Evolutionary conservation across 2,888 invertebrate genomes (phyloP), one percentile per base, ranked within the genome.

Genomic region (Drosophila kanekoi): DNA sequence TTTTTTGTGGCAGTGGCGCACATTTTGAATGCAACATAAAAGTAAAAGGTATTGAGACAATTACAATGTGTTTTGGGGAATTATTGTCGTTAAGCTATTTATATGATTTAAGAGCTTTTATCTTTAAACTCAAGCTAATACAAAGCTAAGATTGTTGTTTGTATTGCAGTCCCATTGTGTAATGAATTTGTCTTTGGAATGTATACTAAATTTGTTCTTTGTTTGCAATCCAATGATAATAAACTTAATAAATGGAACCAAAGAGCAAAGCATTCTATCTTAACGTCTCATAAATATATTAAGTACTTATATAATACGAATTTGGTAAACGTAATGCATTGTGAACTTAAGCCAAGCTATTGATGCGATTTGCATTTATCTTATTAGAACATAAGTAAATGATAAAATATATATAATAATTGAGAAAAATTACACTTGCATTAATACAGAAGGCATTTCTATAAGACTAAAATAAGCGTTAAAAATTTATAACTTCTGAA

Each of bases 21-120:
- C 40, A 57, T 45, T 45, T 78, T 70, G 72, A 38, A 33, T 61
- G 67, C 63, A 68, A 82, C 84, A 88, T 83, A 86, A 86, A 88
- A 83, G 73, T 87, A 82, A 71, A 87, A 85, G 72, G 51, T 66
- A 64, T 84, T 81, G 65, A 56, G 64, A 72, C 67, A 54, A 70
- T 78, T 81, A 77, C 49, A 66, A 65, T 59, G 37, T 60, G 41
- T 52, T 53, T 52, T n/a, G 54, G 18, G 18, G 28, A 51, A 38
- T 23, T 51, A 33, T 56, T 33, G 11, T 37, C 44, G 51, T 57
- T 44, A 35, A 44, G 16, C 41, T 54, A 51, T 23, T 56, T 49
- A 33, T 58, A 23, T 52, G 14, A 38, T 58, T 33, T 18, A 16
- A 16, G 18, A 35, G 11, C 33, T 44, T 16, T 16, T 53, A n/a